These are phyloP conservation scores for Benthosema pterotum DNA, from an alignment of 2,797 vertebrate species.

Conservation along the genomic window DNA sequence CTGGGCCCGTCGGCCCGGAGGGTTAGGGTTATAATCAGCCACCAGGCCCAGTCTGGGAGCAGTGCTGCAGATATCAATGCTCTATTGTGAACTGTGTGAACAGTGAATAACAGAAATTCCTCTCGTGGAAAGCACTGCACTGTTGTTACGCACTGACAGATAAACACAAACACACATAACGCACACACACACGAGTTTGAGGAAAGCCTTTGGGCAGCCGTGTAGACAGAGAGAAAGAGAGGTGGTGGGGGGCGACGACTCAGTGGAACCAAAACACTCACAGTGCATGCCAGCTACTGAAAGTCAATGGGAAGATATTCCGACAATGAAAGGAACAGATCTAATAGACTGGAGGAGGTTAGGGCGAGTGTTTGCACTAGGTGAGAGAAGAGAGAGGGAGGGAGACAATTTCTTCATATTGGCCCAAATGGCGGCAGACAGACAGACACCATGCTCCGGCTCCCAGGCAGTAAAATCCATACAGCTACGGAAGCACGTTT, in stretches of 20 bases:
- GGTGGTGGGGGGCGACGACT: constrained; percentile 12
- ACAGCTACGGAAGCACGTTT: constrained; percentile 70
- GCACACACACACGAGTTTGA: constrained; percentile 37
- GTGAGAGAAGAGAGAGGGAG: background rate
- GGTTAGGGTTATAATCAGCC: constrained; percentile 85
- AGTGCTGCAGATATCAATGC: constrained; percentile 82
- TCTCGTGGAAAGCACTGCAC: constrained; percentile 52
- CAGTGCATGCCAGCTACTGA: constrained; percentile 25
- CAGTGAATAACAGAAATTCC: constrained; percentile 90
- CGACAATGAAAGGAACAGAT: constrained; percentile 17
- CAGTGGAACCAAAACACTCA: background rate
- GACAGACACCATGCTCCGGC: constrained; percentile 44
- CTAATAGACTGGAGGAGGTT: constrained; percentile 8
- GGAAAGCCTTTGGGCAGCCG: constrained; percentile 46
- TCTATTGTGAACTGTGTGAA: constrained; percentile 89
- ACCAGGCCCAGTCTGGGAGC: constrained; percentile 67
- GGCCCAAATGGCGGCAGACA: constrained; percentile 43
- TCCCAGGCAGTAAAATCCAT: constrained; percentile 55
- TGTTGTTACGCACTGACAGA: too few species aligned
- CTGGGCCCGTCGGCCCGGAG: constrained; percentile 69
- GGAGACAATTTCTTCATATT: constrained; percentile 22
- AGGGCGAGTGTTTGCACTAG: constrained; percentile 22
- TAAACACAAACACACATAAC: constrained; percentile 19
- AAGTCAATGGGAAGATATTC: constrained; percentile 36
- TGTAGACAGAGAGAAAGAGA: background rate